Evolutionary conservation across 1,140 invertebrate species (phyloP).

Genomic region (Gonatopus flavifemur): DNA sequence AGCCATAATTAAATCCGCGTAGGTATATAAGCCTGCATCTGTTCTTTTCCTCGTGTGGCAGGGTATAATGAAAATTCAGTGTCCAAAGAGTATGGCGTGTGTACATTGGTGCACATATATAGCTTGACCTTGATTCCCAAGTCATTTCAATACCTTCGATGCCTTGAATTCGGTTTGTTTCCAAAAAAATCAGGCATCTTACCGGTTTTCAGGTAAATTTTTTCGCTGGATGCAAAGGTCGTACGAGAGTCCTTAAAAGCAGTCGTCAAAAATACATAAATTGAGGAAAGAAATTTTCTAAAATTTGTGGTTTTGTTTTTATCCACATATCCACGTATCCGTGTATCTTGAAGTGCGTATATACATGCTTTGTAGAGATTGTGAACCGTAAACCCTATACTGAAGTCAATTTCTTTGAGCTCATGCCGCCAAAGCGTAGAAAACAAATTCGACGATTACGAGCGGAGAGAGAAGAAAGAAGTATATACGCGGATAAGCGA

Average conservation of each 20-base stretch:
- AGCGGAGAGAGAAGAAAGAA: too few species aligned
- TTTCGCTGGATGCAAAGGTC: too few species aligned
- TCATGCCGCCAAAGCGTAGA: slow-evolving; percentile 11
- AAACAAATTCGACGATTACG: slow-evolving; percentile 36
- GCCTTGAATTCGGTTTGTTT: too few species aligned
- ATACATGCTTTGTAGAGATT: not conserved
- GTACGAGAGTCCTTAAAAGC: not conserved
- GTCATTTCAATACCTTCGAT: too few species aligned
- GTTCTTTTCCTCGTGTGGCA: slow-evolving; percentile 25
- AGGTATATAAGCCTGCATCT: slow-evolving; percentile 27
- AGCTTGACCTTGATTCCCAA: slow-evolving; percentile 34
- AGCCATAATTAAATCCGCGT: slow-evolving; percentile 42
- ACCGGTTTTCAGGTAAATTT: too few species aligned
- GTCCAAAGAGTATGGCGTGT: slow-evolving; percentile 30
- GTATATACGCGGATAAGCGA: slow-evolving; percentile 24
- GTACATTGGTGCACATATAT: slow-evolving; percentile 23
- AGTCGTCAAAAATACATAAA: not conserved
- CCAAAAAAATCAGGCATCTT: too few species aligned
- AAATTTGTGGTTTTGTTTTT: slow-evolving; percentile 9
- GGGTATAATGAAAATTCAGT: slow-evolving; percentile 41
- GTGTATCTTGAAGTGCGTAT: not conserved
- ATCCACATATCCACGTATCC: not conserved
- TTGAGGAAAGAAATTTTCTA: not conserved
- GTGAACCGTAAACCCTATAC: slow-evolving; percentile 7
- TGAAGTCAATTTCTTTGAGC: slow-evolving; percentile 18